phyloP scores from a whole-genome alignment of 2,113 vertebrate species.

The Actinemys pallida region DNA sequence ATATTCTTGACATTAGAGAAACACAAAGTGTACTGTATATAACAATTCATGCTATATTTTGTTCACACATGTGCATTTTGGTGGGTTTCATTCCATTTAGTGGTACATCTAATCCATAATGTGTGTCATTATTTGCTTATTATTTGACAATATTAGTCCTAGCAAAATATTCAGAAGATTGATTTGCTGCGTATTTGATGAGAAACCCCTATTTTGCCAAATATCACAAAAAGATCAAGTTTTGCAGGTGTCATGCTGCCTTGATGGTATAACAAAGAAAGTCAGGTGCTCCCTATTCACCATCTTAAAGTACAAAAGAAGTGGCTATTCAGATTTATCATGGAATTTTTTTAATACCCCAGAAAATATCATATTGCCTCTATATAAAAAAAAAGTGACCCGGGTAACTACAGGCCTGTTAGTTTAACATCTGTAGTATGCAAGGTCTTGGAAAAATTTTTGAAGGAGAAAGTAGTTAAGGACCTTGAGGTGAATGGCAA shows the following conservation, averaged over 20 bases:
- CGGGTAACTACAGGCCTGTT: too few relatives aligned
- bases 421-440: too few relatives aligned
- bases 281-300: background rate
- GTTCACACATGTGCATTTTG: fast-evolving
- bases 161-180: background rate
- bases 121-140: background rate
- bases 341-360: background rate
- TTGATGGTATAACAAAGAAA: background rate
- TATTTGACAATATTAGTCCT: background rate
- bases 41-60: background rate
- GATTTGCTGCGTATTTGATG: background rate
- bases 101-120: background rate
- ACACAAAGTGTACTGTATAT: background rate
- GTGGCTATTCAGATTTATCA: background rate
- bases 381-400: too few relatives aligned
- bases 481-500: too few relatives aligned
- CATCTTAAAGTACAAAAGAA: background rate
- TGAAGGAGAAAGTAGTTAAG: too few relatives aligned
- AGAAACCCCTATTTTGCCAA: background rate
- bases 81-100: background rate
- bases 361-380: background rate
- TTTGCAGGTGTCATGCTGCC: background rate
- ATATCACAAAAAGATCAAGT: background rate
- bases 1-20: background rate
- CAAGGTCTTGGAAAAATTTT: too few relatives aligned